Evolutionary conservation across 2,113 vertebrate species (phyloP).

Genomic region (Heterocephalus glaber): DNA sequence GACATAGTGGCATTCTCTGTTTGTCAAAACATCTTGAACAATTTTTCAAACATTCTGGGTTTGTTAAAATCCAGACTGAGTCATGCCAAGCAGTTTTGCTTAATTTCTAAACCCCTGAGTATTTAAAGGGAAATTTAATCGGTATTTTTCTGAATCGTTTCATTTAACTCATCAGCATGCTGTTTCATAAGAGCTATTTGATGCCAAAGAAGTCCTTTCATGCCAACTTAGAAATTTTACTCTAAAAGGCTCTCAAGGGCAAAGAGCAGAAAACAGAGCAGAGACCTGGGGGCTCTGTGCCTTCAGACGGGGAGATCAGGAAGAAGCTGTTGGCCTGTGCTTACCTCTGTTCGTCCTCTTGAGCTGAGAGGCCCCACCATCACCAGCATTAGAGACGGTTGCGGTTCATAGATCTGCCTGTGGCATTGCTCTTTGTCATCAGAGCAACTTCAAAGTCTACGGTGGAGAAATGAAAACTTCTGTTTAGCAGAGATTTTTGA

Average conservation of each 20-base stretch:
- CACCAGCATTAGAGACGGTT: background rate
- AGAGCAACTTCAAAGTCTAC: background rate
- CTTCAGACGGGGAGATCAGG: background rate
- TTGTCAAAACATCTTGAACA: slow-evolving; percentile 80
- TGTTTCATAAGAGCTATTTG: slow-evolving; percentile 75
- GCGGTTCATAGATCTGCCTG: background rate
- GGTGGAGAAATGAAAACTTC: background rate
- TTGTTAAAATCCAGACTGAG: slow-evolving; percentile 74
- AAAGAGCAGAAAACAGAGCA: slow-evolving; percentile 13
- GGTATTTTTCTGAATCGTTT: slow-evolving; percentile 79
- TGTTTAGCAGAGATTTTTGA: background rate
- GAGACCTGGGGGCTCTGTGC: background rate
- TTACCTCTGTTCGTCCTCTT: background rate
- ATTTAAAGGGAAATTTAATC: slow-evolving; percentile 81
- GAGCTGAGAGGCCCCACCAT: background rate
- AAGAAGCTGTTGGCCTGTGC: background rate
- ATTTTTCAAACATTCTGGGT: slow-evolving; percentile 75
- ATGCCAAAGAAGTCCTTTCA: slow-evolving; percentile 55
- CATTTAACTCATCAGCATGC: slow-evolving; percentile 76
- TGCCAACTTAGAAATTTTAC: slow-evolving; percentile 61
- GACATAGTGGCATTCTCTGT: slow-evolving; percentile 52
- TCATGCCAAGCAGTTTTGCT: slow-evolving; percentile 77
- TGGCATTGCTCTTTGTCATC: background rate
- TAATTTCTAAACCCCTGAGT: slow-evolving; percentile 81
- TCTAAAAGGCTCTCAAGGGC: slow-evolving; percentile 3